Conservation (phyloP, 2,888 invertebrate species). For the Drosophila nr. medialis region DNA sequence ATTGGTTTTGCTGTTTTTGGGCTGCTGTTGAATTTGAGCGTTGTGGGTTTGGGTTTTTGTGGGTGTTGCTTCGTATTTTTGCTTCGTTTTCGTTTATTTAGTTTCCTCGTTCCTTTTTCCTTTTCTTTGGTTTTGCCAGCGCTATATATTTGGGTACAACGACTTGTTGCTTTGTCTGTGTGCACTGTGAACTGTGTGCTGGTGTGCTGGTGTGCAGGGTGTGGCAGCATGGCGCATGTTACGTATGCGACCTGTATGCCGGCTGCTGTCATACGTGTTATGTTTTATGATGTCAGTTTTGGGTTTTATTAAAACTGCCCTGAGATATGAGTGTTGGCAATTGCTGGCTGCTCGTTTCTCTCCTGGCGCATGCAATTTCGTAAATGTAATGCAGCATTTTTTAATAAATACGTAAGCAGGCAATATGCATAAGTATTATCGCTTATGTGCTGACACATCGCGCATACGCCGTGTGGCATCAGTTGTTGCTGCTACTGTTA, state of each 20-base stretch:
- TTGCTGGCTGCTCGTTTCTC: slow-evolving; percentile 20
- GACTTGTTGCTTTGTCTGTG: slow-evolving; percentile 76
- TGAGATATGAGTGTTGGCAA: slow-evolving; percentile 65
- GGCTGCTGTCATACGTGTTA: slow-evolving; percentile 69
- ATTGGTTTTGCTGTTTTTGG: slow-evolving; percentile 41
- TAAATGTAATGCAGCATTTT: slow-evolving; percentile 51
- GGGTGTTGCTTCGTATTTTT: slow-evolving; percentile 50
- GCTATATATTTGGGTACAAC: slow-evolving; percentile 77
- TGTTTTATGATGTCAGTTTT: slow-evolving; percentile 81
- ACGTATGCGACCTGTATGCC: slow-evolving; percentile 76
- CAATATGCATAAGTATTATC: slow-evolving; percentile 73
- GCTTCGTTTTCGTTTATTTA: slow-evolving; percentile 61
- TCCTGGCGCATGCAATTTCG: slow-evolving; percentile 43
- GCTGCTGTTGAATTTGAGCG: slow-evolving; percentile 44
- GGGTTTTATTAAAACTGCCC: slow-evolving; percentile 79
- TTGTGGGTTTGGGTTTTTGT: slow-evolving; percentile 8
- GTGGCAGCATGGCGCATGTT: slow-evolving; percentile 64
- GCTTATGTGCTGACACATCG: slow-evolving; percentile 61
- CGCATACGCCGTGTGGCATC: slow-evolving; percentile 61
- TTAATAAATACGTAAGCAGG: slow-evolving; percentile 77
- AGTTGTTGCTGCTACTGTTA: slow-evolving; percentile 26
- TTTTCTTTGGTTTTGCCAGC: slow-evolving; percentile 26
- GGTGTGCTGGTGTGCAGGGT: slow-evolving; percentile 48
- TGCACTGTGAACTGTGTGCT: slow-evolving; percentile 5
- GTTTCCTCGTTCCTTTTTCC: slow-evolving; percentile 23